Percentiles rank a stretch among this genome's conserved stretches.
Conservation (phyloP, 2,113 vertebrate genomes). For the Syngnathoides biaculeatus region DNA sequence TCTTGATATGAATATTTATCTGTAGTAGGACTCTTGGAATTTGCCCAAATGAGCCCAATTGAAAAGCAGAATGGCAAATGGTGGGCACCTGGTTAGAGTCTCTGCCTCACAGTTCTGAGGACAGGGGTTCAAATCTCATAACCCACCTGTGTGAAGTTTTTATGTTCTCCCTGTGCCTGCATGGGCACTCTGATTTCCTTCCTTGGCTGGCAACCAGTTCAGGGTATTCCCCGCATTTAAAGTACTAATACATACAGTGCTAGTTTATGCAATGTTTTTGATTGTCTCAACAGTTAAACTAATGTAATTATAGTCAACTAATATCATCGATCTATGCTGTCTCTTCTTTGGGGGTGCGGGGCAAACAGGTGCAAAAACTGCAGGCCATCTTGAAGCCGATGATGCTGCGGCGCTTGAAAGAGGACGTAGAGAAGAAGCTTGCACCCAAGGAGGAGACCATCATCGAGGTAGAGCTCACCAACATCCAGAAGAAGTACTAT, state of each 20-base stretch:
- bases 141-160: too few species aligned
- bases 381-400: conserved; percentile 97
- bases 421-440: conserved; percentile 98
- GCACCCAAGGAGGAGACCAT: conserved; percentile 98
- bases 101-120: too few species aligned
- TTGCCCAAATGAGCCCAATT: neutral
- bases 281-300: neutral
- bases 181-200: too few species aligned
- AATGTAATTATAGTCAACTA: neutral
- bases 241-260: too few species aligned
- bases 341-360: conserved; percentile 3
- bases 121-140: too few species aligned
- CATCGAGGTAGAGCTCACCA: conserved; percentile 97
- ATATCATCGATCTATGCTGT: neutral
- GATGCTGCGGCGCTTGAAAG: conserved; percentile 96
- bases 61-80: neutral
- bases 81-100: too few species aligned
- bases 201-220: too few species aligned
- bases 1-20: neutral
- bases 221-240: too few species aligned
- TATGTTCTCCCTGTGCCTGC: too few species aligned
- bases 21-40: neutral
- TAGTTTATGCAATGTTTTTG: neutral
- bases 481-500: conserved; percentile 99
- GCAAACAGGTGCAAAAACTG: conserved; percentile 89